phyloP scores from a whole-genome alignment of 2,797 vertebrate genomes.

The Vespertilio murinus region DNA sequence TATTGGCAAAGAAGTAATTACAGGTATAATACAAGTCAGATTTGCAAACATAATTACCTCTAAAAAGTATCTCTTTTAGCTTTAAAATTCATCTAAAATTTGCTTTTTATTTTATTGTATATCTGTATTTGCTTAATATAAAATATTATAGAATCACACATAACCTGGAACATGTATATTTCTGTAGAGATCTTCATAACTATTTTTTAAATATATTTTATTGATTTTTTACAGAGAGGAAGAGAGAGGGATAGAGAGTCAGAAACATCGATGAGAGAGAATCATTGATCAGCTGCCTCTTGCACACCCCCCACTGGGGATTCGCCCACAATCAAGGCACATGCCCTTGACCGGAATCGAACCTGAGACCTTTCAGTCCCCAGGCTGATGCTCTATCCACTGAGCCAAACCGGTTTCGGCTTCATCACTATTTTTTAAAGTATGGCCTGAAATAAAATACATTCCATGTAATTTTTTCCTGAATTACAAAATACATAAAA shows the following conservation, averaged over 20 bases:
- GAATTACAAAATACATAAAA: slow-evolving; percentile 24
- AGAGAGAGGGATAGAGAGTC: no score
- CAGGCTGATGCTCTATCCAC: no score
- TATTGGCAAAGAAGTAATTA: background rate
- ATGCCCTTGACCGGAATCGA: no score
- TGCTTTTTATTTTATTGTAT: background rate
- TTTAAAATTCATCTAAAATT: background rate
- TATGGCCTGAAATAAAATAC: background rate
- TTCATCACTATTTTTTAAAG: slow-evolving; percentile 6
- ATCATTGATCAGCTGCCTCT: no score
- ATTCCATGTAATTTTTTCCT: background rate
- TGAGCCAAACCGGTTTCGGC: no score
- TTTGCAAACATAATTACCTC: background rate
- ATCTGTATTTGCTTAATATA: background rate
- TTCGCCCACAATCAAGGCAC: no score
- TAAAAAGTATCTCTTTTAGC: background rate
- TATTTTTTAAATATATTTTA: slow-evolving; percentile 28
- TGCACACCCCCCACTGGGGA: no score
- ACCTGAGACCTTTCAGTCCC: no score
- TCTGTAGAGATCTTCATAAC: background rate
- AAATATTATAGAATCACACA: background rate
- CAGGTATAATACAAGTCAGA: background rate
- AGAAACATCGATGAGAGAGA: no score
- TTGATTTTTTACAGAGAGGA: no score
- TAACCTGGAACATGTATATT: background rate